Conservation (phyloP, 2,888 invertebrate genomes). For the Eubasilissa splendida region DNA sequence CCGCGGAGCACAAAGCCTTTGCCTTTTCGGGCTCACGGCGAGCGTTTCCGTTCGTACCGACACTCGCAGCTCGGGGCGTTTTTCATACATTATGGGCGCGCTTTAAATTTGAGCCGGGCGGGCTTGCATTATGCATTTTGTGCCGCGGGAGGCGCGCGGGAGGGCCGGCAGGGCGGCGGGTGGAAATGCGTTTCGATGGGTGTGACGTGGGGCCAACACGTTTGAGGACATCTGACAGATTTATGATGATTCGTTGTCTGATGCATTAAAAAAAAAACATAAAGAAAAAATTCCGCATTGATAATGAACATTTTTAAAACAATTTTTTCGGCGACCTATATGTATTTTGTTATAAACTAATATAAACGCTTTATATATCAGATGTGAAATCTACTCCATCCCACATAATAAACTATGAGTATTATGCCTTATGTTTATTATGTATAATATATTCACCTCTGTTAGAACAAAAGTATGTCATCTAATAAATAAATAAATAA, state of each 20-base stretch:
- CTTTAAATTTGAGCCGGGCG: slow-evolving; percentile 44
- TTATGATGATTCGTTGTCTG: slow-evolving; percentile 32
- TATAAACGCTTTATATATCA: too few relatives aligned
- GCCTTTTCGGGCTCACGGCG: slow-evolving; percentile 13
- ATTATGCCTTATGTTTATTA: too few relatives aligned
- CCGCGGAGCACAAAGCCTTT: slow-evolving; percentile 27
- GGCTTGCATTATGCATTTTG: slow-evolving; percentile 45
- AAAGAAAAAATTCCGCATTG: too few relatives aligned
- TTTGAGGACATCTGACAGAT: slow-evolving; percentile 25
- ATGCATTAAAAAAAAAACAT: neutral
- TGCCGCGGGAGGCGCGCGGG: slow-evolving; percentile 15
- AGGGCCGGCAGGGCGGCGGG: slow-evolving; percentile 3
- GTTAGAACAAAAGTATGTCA: too few relatives aligned
- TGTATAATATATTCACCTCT: too few relatives aligned
- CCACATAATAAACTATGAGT: too few relatives aligned
- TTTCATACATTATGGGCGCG: slow-evolving; percentile 36
- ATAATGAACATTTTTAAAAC: too few relatives aligned
- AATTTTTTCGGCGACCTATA: too few relatives aligned
- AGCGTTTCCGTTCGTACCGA: slow-evolving; percentile 17
- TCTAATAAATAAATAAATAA: too few relatives aligned
- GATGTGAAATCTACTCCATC: too few relatives aligned
- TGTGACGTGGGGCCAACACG: slow-evolving; percentile 3
- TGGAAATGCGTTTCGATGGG: slow-evolving; percentile 43
- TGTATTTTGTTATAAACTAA: too few relatives aligned
- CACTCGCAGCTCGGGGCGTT: slow-evolving; percentile 39